Evolutionary conservation across 2,113 vertebrate species (phyloP), one percentile per base, ranked within the genome.

Genomic region (Poeciliopsis prolifica): DNA sequence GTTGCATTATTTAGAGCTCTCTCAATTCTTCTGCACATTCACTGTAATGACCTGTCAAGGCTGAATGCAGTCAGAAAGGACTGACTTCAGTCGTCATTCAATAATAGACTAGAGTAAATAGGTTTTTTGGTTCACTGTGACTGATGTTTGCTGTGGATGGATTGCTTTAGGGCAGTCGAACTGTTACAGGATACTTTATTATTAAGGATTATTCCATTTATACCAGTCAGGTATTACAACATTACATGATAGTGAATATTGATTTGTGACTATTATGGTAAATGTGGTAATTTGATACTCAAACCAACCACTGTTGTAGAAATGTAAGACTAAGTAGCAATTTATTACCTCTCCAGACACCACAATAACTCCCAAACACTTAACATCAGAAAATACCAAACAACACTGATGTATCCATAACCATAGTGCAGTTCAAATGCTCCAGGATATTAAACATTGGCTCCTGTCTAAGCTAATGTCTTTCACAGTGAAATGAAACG

Each of bases 1-100:
- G 72, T 72, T 93, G 82, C 85, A 93, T 92, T 90, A 93, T 93
- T 93, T 90, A 93, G 80, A 83, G 24, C 61, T 70, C 83, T 84
- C 80, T 89, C 81, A 76, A 75, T 90, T 82, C 80, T 81, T 73
- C 79, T 67, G 66, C 86, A 84, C 89, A 79, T 89, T 90, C 84
- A 80, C 79, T 87, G 78, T 91, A 93, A 92, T 92, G 87, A 83
- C 80, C 89, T 89, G 92, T 92, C 89, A 87, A 54, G 80, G 71
- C 89, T 84, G 83, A 83, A 87, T 77, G 78, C 80, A 86, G 62
- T 86, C 88, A 75, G 88, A 79, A 60, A 76, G 69, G 86, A 79
- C 78, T 72, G 82, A 83, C 86, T 85, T 81, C 80, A 77, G 79
- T 78, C 80, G 85, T 88, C 70, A 84, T 79, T 80, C 79, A 76